Evolutionary conservation across 1,140 invertebrate genomes (phyloP).

Genomic region (Drosophila melanica): DNA sequence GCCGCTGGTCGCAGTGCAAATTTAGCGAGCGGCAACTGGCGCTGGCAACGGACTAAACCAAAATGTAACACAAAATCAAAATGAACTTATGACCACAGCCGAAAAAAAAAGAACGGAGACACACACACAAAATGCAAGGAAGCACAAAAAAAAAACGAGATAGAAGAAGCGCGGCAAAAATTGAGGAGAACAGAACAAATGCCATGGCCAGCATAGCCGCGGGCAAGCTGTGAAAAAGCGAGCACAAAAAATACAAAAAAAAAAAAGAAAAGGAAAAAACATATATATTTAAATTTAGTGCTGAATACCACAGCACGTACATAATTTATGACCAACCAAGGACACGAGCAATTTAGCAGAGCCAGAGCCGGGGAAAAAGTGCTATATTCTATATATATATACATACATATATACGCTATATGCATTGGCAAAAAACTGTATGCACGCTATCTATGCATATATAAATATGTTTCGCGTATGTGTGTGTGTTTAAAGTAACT

Average conservation of each 20-base stretch:
- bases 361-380: slow-evolving; percentile 60
- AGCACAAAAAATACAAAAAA: slow-evolving; percentile 24
- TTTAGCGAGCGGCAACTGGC: slow-evolving; percentile 56
- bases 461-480: slow-evolving; percentile 8
- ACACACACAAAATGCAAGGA: slow-evolving; percentile 3
- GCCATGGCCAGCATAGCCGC: slow-evolving; percentile 29
- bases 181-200: slow-evolving; percentile 24
- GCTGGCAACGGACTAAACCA: slow-evolving; percentile 66
- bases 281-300: slow-evolving; percentile 82
- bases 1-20: slow-evolving; percentile 26
- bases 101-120: slow-evolving; percentile 40
- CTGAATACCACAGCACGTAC: slow-evolving; percentile 82
- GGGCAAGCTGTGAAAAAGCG: slow-evolving; percentile 18
- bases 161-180: slow-evolving; percentile 16
- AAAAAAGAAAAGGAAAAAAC: slow-evolving; percentile 26
- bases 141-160: slow-evolving; percentile 35
- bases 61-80: slow-evolving; percentile 82
- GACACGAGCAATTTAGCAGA: slow-evolving; percentile 82
- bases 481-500: slow-evolving; percentile 53
- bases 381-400: slow-evolving; percentile 25
- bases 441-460: slow-evolving; percentile 6
- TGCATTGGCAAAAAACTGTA: slow-evolving; percentile 45
- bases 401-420: not conserved
- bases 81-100: slow-evolving; percentile 78
- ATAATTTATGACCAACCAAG: slow-evolving; percentile 82